These are phyloP conservation scores for Diaprepes abbreviatus DNA, from an alignment of 2,888 invertebrate species.

Conservation along the genomic window DNA sequence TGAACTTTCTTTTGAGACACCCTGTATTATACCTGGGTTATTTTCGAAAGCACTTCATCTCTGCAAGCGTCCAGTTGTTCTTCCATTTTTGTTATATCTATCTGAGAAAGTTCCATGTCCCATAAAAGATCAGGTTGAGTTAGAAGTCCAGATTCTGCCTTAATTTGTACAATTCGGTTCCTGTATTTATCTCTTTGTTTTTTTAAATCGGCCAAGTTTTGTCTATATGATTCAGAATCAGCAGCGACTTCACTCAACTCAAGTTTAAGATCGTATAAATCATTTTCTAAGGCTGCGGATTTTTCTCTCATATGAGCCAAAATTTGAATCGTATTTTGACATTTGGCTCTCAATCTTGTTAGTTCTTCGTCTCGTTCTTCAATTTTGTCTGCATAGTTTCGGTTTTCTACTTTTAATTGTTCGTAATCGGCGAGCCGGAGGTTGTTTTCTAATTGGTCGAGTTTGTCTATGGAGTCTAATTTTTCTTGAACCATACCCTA, in stretches of 20 bases:
- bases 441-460: conserved; percentile 69
- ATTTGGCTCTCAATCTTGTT: conserved; percentile 67
- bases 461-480: conserved; percentile 56
- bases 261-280: conserved; percentile 57
- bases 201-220: conserved; percentile 62
- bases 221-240: neutral
- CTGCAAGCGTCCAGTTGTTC: neutral
- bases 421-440: conserved; percentile 71
- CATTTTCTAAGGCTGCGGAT: conserved; percentile 63
- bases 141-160: conserved; percentile 68
- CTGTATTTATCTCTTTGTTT: conserved; percentile 64
- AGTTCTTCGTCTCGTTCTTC: conserved; percentile 72
- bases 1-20: too few relatives aligned
- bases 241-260: conserved; percentile 4
- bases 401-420: conserved; percentile 71
- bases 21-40: too few relatives aligned
- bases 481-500: conserved; percentile 58
- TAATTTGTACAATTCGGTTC: conserved; percentile 64
- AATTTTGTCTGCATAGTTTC: conserved; percentile 70
- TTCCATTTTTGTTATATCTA: neutral
- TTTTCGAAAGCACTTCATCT: conserved; percentile 10
- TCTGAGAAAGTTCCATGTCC: conserved; percentile 67
- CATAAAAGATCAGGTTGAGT: conserved; percentile 67
- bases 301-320: conserved; percentile 71
- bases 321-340: conserved; percentile 68